phyloP scores from a whole-genome alignment of 1,140 invertebrate species.

The Hycleus cichorii region DNA sequence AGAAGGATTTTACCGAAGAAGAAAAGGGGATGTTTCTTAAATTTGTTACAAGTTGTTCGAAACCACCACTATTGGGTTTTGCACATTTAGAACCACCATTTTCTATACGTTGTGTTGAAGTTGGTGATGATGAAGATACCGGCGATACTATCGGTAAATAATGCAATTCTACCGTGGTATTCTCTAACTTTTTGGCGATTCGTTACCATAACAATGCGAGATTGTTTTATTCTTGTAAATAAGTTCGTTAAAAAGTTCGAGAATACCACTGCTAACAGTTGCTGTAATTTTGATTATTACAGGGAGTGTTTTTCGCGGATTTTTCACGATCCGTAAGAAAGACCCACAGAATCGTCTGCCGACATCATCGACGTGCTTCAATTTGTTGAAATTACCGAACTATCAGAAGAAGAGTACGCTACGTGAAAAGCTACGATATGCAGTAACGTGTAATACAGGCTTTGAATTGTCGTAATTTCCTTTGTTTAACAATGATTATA shows the following conservation, averaged over 20 bases:
- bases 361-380: slow-evolving; percentile 98
- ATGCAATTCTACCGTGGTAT: background rate
- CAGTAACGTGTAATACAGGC: slow-evolving; percentile 95
- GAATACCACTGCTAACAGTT: background rate
- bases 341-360: slow-evolving; percentile 93
- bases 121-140: slow-evolving; percentile 96
- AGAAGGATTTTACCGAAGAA: slow-evolving; percentile 88
- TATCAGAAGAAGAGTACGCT: slow-evolving; percentile 95
- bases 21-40: slow-evolving; percentile 93
- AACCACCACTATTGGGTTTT: slow-evolving; percentile 95
- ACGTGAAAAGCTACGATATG: slow-evolving; percentile 93
- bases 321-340: slow-evolving; percentile 94
- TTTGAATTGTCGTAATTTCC: slow-evolving; percentile 86
- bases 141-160: slow-evolving; percentile 82
- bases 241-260: too few species aligned
- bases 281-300: slow-evolving; percentile 2
- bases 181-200: too few species aligned
- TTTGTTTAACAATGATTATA: background rate
- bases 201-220: too few species aligned
- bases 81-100: slow-evolving; percentile 96
- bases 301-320: slow-evolving; percentile 93
- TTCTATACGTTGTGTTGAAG: slow-evolving; percentile 98
- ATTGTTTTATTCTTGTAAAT: too few species aligned
- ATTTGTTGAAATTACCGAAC: slow-evolving; percentile 96
- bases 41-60: slow-evolving; percentile 99